Conservation (phyloP, 2,113 vertebrate genomes). For the Syngnathus scovelli region DNA sequence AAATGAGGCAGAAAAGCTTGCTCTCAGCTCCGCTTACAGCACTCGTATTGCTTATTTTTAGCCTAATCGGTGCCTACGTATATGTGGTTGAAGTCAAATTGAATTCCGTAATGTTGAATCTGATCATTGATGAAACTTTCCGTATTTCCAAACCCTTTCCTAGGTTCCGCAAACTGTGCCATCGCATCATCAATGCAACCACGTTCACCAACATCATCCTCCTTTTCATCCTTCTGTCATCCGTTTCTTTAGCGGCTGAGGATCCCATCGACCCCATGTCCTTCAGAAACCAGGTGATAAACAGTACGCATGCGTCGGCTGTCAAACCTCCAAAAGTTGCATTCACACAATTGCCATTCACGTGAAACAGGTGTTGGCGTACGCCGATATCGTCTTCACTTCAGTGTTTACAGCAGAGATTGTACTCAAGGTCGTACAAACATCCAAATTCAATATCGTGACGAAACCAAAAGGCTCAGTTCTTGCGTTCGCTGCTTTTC, state of each 20-base stretch:
- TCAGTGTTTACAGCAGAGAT: constrained; percentile 96
- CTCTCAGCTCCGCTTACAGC: no score
- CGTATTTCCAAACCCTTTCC: neutral
- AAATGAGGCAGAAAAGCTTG: no score
- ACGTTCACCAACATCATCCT: constrained; percentile 98
- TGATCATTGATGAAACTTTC: neutral
- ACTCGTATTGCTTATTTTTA: no score
- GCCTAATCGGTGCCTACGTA: neutral
- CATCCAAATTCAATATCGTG: no score
- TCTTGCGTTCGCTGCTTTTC: constrained; percentile 21
- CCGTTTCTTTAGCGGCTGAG: constrained; percentile 91
- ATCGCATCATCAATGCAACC: constrained; percentile 89
- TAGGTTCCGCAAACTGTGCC: constrained; percentile 89
- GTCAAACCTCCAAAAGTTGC: neutral
- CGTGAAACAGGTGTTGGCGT: constrained; percentile 78
- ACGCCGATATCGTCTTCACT: constrained; percentile 92
- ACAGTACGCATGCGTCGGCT: accelerated
- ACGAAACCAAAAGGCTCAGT: neutral
- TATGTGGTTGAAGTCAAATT: neutral
- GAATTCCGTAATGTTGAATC: neutral
- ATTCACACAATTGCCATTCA: constrained; percentile 8
- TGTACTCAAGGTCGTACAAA: constrained; percentile 81
- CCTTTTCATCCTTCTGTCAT: constrained; percentile 95
- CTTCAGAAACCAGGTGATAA: constrained; percentile 83
- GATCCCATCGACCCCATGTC: constrained; percentile 90